These are phyloP conservation scores for Halictus rubicundus DNA, from an alignment of 1,140 invertebrate species.

Conservation along the genomic window DNA sequence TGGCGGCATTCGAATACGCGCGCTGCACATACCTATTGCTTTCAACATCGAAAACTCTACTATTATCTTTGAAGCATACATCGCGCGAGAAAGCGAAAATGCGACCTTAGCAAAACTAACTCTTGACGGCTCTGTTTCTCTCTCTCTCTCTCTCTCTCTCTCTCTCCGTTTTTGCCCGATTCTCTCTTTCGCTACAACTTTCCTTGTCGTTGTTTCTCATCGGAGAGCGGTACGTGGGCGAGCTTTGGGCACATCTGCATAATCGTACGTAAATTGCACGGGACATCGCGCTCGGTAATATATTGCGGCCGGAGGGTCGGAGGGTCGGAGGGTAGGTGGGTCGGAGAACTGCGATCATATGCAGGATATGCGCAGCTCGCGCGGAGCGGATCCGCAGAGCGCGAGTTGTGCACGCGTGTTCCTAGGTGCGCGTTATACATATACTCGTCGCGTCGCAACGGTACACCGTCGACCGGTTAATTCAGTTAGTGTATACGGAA, in stretches of 20 bases:
- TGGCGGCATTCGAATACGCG: too few species aligned
- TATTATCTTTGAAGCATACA: too few species aligned
- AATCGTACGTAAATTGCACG: constrained; percentile 67
- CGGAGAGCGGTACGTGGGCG: constrained; percentile 26
- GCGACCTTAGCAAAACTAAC: too few species aligned
- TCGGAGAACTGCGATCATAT: constrained; percentile 40
- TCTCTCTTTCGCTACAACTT: neutral
- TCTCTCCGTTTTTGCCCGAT: neutral
- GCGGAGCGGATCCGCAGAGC: neutral
- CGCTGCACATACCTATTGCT: too few species aligned
- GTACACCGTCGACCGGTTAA: constrained; percentile 62
- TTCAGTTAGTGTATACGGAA: constrained; percentile 61
- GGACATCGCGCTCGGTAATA: constrained; percentile 62
- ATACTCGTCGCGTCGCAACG: constrained; percentile 30
- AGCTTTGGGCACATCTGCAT: constrained; percentile 58
- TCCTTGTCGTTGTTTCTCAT: neutral
- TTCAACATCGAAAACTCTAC: too few species aligned
- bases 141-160: neutral
- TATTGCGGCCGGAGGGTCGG: constrained; percentile 55
- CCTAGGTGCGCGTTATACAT: neutral
- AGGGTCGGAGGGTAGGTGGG: too few species aligned
- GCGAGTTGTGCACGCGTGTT: neutral
- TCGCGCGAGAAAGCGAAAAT: too few species aligned
- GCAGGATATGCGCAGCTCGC: constrained; percentile 53
- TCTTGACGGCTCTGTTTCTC: too few species aligned